Evolutionary conservation across 2,888 invertebrate species (phyloP).

Genomic region (Malachius bipustulatus): DNA sequence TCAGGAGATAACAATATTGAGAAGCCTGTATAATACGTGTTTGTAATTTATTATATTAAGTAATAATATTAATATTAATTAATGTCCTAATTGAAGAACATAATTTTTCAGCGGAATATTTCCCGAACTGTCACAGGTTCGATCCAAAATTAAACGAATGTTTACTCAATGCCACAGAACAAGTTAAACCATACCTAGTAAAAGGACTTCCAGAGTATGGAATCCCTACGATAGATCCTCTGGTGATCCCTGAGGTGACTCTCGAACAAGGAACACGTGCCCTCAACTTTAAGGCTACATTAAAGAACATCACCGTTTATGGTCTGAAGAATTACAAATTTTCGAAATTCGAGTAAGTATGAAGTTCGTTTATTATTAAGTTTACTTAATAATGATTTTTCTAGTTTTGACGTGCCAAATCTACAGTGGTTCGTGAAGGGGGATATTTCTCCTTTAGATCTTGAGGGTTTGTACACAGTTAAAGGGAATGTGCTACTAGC

Average conservation of each 20-base stretch:
- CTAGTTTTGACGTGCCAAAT: conserved; percentile 25
- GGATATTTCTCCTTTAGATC: conserved; percentile 18
- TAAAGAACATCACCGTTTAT: conserved; percentile 38
- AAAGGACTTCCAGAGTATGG: conserved; percentile 35
- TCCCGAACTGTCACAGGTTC: conserved; percentile 35
- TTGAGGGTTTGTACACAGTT: conserved; percentile 27
- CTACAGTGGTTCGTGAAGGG: too few species aligned
- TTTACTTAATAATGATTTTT: too few species aligned
- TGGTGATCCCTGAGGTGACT: conserved; percentile 33
- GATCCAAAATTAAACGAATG: conserved; percentile 38
- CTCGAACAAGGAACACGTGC: conserved; percentile 34
- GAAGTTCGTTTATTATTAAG: too few species aligned
- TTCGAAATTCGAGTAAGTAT: conserved; percentile 40
- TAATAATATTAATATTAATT: too few species aligned
- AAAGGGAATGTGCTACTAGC: conserved; percentile 27
- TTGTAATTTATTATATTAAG: too few species aligned
- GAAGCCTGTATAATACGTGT: too few species aligned
- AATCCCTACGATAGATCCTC: conserved; percentile 37
- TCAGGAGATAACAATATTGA: too few species aligned
- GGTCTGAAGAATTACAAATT: conserved; percentile 41
- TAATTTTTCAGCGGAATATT: conserved; percentile 31
- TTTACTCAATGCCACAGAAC: conserved; percentile 32
- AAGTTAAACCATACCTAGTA: conserved; percentile 32
- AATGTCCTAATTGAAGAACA: too few species aligned
- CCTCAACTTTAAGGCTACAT: conserved; percentile 36